A percentile compares a stretch with the other conserved stretches of the same genome.
Evolutionary conservation across 1,140 invertebrate species (phyloP).

Genomic region (Eurosta solidaginis): DNA sequence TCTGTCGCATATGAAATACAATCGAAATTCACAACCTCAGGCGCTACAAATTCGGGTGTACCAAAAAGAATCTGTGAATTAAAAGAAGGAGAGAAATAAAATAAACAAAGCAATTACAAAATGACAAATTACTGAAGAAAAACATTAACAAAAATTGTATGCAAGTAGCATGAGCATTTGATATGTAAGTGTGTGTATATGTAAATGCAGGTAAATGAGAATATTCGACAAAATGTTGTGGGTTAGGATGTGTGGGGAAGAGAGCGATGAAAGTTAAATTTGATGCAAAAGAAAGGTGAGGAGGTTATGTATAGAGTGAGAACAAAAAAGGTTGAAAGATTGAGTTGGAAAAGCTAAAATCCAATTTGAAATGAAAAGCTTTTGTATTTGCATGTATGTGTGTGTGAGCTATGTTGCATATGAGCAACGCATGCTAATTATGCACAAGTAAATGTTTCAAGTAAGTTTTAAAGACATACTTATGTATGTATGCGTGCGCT

Average conservation of each 20-base stretch:
- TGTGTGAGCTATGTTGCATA: neutral
- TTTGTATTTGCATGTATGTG: too few relatives aligned
- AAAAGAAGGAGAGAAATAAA: slow-evolving; percentile 6
- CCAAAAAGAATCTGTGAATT: slow-evolving; percentile 82
- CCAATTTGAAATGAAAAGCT: neutral
- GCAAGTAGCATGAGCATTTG: too few relatives aligned
- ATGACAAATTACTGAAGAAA: neutral
- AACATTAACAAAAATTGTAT: neutral
- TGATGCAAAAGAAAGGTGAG: neutral
- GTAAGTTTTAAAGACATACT: too few relatives aligned
- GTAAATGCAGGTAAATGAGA: neutral
- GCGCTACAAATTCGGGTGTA: slow-evolving; percentile 98
- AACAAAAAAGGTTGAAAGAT: neutral
- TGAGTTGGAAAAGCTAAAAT: neutral
- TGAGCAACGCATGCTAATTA: neutral
- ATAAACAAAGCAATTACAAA: slow-evolving; percentile 1
- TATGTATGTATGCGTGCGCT: too few relatives aligned
- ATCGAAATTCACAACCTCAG: slow-evolving; percentile 98
- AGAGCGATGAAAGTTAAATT: neutral
- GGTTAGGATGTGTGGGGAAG: neutral
- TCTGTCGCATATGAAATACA: slow-evolving; percentile 92
- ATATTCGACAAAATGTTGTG: neutral
- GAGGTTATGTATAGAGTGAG: too few relatives aligned
- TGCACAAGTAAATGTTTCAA: too few relatives aligned
- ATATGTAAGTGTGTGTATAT: neutral